These are phyloP conservation scores for Theretra japonica DNA, from an alignment of 2,888 invertebrate species.

Conservation along the genomic window DNA sequence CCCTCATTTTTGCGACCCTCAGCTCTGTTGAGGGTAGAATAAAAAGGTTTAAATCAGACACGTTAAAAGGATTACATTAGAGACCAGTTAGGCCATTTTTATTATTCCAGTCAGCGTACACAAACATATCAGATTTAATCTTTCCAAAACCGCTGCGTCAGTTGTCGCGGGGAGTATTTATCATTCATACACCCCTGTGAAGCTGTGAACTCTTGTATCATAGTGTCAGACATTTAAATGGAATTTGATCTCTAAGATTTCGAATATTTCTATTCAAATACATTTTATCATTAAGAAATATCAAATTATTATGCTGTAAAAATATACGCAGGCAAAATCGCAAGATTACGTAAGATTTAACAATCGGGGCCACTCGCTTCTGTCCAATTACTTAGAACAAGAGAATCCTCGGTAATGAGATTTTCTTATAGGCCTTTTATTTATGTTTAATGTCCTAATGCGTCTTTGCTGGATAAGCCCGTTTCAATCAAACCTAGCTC, in stretches of 20 bases:
- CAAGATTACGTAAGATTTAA: neutral
- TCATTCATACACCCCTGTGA: no score
- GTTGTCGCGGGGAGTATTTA: no score
- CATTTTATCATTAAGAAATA: neutral
- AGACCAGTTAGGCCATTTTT: no score
- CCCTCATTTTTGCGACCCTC: neutral
- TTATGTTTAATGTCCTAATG: conserved; percentile 12
- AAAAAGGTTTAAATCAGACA: no score
- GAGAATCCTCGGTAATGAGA: neutral
- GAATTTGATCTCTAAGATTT: neutral
- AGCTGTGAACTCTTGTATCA: neutral
- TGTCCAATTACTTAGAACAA: conserved; percentile 16
- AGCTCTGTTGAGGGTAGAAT: neutral
- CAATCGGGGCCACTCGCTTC: neutral
- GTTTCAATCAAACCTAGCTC: neutral
- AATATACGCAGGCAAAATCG: neutral
- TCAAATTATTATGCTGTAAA: neutral
- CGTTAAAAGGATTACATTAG: no score
- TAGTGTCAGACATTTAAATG: no score
- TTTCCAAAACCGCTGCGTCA: no score
- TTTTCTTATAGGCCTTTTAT: conserved; percentile 18
- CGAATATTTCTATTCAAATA: no score
- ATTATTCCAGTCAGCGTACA: no score
- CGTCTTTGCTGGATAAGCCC: neutral
- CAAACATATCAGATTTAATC: no score